A percentile compares a stretch with the other conserved stretches of the same genome.
Conservation (phyloP, 1,140 invertebrate genomes). For the Zaprionus tsacasi region DNA sequence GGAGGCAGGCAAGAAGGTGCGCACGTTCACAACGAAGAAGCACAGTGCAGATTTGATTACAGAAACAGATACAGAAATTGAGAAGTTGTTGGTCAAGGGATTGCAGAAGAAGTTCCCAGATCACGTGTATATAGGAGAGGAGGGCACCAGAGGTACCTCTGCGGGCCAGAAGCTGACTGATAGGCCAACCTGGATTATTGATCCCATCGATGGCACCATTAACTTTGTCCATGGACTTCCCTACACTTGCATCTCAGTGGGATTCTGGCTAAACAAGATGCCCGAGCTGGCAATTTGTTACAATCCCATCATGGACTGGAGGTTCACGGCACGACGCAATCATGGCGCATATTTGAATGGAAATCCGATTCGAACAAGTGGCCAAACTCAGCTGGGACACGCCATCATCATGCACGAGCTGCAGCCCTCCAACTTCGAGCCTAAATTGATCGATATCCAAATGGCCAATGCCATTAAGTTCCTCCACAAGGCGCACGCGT, state of each 20-base stretch:
- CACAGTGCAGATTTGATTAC: constrained; percentile 94
- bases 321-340: constrained; percentile 25
- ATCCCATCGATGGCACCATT: constrained; percentile 94
- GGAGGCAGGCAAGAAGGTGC: background rate
- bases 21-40: constrained; percentile 1
- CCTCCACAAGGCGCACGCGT: constrained; percentile 8
- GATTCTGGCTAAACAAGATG: constrained; percentile 88
- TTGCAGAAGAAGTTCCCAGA: constrained; percentile 91
- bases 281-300: constrained; percentile 92
- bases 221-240: constrained; percentile 94
- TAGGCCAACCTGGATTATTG: constrained; percentile 98
- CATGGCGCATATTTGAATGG: constrained; percentile 28
- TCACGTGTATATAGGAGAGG: constrained; percentile 98
- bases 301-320: constrained; percentile 93
- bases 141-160: constrained; percentile 89
- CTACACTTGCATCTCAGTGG: constrained; percentile 91
- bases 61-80: constrained; percentile 96
- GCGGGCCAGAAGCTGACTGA: constrained; percentile 91
- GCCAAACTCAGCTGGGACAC: background rate
- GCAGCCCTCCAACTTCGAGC: background rate
- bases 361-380: background rate
- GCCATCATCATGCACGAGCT: constrained; percentile 15
- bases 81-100: constrained; percentile 91
- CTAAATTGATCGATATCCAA: background rate
- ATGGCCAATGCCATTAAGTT: background rate